These are phyloP conservation scores for Phyllostomus discolor DNA, from an alignment of 2,113 vertebrate genomes.

Conservation along the genomic window DNA sequence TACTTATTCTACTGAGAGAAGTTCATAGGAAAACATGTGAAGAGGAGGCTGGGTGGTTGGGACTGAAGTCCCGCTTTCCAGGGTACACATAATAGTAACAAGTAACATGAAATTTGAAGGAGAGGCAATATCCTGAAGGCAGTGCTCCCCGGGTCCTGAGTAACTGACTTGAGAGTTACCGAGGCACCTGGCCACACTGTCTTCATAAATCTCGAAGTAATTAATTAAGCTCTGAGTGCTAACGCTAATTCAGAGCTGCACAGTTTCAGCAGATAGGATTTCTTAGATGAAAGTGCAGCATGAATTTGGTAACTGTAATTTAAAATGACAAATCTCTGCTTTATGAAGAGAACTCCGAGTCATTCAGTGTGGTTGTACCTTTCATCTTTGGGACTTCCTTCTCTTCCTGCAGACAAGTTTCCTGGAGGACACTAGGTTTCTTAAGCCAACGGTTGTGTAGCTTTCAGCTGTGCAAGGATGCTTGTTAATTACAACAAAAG, in stretches of 20 bases:
- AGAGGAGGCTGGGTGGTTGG: neutral
- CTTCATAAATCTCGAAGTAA: neutral
- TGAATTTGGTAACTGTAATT: neutral
- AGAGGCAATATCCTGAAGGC: neutral
- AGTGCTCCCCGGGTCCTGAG: neutral
- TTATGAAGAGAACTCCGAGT: neutral
- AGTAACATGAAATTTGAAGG: no score
- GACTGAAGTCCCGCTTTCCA: neutral
- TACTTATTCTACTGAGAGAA: neutral
- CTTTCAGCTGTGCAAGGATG: neutral
- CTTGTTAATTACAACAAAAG: neutral
- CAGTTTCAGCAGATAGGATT: no score
- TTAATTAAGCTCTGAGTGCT: rapidly evolving
- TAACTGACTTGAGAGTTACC: rapidly evolving
- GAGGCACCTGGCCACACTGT: neutral
- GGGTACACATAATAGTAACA: rapidly evolving
- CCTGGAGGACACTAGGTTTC: neutral
- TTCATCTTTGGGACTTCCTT: neutral
- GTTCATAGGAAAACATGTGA: rapidly evolving
- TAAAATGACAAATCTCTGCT: neutral
- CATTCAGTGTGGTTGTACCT: rapidly evolving
- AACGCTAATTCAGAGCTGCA: neutral
- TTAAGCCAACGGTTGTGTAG: neutral
- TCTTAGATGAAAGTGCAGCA: neutral
- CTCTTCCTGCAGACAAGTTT: neutral